Conservation (phyloP, 2,797 vertebrate genomes). For the Acanthopagrus latus region DNA sequence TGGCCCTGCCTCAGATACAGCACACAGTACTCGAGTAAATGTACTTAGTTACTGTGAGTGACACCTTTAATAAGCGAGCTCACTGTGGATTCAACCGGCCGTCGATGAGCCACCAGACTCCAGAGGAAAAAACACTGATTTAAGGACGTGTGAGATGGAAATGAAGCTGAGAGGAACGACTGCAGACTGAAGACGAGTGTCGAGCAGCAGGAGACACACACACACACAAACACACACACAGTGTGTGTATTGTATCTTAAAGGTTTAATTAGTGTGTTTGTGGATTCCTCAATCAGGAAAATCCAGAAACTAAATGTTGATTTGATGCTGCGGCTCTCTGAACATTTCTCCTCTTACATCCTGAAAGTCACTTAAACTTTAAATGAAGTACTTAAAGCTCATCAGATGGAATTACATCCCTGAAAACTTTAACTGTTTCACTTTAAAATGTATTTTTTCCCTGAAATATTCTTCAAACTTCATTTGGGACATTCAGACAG, state of each 20-base stretch:
- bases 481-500: neutral
- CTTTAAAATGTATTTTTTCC: too few species aligned
- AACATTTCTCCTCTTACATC: neutral
- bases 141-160: conserved; percentile 22
- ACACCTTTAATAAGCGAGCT: neutral
- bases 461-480: neutral
- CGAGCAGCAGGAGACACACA: conserved; percentile 28
- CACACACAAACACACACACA: neutral
- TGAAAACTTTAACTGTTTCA: neutral
- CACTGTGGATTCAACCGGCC: too few species aligned
- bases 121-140: neutral
- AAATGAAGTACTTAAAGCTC: neutral
- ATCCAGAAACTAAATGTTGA: too few species aligned
- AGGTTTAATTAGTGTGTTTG: conserved; percentile 6
- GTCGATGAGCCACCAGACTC: neutral
- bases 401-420: neutral
- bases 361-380: too few species aligned
- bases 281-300: conserved; percentile 4
- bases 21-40: neutral
- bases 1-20: too few species aligned
- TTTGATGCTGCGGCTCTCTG: too few species aligned
- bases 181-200: conserved; percentile 35
- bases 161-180: conserved; percentile 27
- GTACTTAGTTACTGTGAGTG: neutral
- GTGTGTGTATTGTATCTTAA: conserved; percentile 40